Evolutionary conservation across 2,888 invertebrate genomes (phyloP).

Genomic region (Hypercompe scribonia): DNA sequence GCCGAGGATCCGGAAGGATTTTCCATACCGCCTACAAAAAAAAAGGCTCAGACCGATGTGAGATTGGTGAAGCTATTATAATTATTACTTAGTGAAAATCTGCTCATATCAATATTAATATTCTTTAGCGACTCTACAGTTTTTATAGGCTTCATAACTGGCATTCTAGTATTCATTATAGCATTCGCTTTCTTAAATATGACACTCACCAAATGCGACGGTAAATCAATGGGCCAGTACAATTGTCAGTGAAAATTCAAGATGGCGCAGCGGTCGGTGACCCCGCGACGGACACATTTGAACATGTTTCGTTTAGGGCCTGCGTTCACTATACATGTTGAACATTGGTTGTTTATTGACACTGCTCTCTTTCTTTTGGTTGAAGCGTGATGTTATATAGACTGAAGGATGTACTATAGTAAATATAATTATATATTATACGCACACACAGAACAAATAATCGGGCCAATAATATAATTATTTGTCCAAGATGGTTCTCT

Average conservation of each 20-base stretch:
- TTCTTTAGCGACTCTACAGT: neutral
- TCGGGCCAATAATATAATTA: too few species aligned
- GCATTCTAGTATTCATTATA: neutral
- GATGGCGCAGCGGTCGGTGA: slow-evolving; percentile 22
- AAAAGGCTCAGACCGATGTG: too few species aligned
- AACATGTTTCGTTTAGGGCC: neutral
- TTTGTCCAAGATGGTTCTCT: too few species aligned
- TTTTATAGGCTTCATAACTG: neutral
- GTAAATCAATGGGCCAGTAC: slow-evolving; percentile 15
- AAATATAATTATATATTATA: too few species aligned
- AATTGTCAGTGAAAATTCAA: slow-evolving; percentile 29
- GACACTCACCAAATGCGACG: neutral
- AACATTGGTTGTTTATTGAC: neutral
- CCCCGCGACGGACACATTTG: slow-evolving; percentile 4
- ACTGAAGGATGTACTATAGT: neutral
- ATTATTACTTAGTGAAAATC: too few species aligned
- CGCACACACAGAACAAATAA: too few species aligned
- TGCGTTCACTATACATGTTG: slow-evolving; percentile 2
- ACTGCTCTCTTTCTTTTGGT: neutral
- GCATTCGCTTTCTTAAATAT: neutral
- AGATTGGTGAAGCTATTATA: too few species aligned
- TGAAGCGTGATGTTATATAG: neutral
- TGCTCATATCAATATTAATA: neutral
- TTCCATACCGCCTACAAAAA: too few species aligned
- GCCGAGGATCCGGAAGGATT: too few species aligned